A percentile compares a stretch with the other conserved stretches of the same genome.
These are phyloP conservation scores for Numida meleagris DNA, from an alignment of 2,113 vertebrate species.

Conservation along the genomic window DNA sequence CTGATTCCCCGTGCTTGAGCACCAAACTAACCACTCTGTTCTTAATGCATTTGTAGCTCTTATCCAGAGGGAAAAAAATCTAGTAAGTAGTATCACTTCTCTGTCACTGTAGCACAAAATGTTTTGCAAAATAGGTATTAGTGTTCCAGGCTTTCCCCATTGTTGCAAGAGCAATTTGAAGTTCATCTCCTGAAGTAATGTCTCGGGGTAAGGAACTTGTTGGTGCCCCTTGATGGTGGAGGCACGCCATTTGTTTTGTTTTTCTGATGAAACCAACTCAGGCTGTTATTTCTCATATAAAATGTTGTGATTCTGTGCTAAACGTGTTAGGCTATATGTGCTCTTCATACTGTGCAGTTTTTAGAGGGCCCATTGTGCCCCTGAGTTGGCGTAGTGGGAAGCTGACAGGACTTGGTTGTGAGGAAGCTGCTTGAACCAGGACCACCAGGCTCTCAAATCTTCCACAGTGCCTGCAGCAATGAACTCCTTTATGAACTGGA, in stretches of 20 bases:
- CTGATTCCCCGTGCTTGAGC: not conserved
- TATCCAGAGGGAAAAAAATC: not conserved
- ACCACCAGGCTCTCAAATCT: not conserved
- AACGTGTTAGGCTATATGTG: not conserved
- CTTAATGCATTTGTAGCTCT: not conserved
- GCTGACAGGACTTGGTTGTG: not conserved
- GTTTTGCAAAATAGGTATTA: not conserved
- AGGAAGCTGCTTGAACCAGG: not conserved
- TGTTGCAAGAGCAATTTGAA: not conserved
- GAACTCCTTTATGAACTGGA: not conserved
- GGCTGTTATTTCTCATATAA: not conserved
- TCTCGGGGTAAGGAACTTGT: not conserved
- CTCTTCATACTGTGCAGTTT: not conserved
- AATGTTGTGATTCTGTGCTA: not conserved
- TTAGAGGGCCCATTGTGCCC: rapidly evolving
- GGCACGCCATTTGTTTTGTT: not conserved
- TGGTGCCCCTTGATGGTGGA: rapidly evolving
- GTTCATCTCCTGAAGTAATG: not conserved
- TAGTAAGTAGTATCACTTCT: not conserved
- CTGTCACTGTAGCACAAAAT: not conserved
- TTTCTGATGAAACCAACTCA: not conserved
- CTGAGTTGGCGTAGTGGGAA: not conserved
- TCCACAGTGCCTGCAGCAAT: not conserved
- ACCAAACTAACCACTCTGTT: not conserved
- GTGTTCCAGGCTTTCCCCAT: not conserved